These are phyloP conservation scores for Odobenus rosmarus DNA, from an alignment of 2,113 vertebrate genomes.

Conservation along the genomic window DNA sequence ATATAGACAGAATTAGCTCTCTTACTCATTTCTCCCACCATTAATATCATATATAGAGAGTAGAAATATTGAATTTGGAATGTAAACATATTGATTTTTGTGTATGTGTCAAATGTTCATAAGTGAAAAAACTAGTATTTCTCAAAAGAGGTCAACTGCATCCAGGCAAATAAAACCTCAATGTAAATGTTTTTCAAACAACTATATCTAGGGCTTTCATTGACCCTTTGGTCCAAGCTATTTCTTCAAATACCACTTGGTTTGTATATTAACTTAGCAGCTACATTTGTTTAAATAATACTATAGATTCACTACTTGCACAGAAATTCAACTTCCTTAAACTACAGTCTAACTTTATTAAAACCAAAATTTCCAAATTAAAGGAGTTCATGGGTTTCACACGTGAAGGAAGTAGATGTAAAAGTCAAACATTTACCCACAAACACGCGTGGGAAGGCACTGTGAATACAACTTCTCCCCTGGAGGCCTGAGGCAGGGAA, in stretches of 20 bases:
- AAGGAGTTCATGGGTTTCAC: constrained; percentile 57
- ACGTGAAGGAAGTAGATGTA: constrained; percentile 17
- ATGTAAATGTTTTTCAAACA: constrained; percentile 22
- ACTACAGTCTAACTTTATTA: constrained; percentile 45
- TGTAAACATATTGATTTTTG: constrained; percentile 79
- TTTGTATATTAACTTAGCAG: constrained; percentile 14
- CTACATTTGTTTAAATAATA: constrained; percentile 16
- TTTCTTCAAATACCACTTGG: background rate
- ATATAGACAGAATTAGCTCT: constrained; percentile 66
- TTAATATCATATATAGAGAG: constrained; percentile 62
- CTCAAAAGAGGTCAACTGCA: constrained; percentile 64
- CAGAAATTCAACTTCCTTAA: constrained; percentile 14
- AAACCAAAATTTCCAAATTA: constrained; percentile 63
- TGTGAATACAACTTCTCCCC: background rate
- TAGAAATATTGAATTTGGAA: constrained; percentile 75
- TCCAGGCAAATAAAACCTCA: constrained; percentile 71
- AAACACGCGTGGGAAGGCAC: background rate
- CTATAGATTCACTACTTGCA: background rate
- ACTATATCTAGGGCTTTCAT: background rate
- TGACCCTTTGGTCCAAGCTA: background rate
- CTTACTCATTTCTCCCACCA: constrained; percentile 42
- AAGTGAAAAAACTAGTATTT: constrained; percentile 77
- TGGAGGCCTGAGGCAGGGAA: background rate
- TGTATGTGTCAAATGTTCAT: constrained; percentile 78
- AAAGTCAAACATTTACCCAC: background rate